Conservation (phyloP, 2,797 vertebrate species). For the Rhynchotus rufescens region DNA sequence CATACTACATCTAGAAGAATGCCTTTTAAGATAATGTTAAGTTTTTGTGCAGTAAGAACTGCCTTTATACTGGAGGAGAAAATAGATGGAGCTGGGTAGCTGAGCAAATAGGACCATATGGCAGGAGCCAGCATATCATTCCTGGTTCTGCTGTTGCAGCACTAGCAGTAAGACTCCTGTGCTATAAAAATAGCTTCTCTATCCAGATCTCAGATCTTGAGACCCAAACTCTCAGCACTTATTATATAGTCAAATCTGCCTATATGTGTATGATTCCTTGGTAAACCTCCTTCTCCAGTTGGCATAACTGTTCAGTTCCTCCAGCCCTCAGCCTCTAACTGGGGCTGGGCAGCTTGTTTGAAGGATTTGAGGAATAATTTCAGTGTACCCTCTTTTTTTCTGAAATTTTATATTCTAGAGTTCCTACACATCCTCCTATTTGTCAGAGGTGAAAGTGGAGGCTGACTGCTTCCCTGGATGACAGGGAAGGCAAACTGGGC, state of each 20-base stretch:
- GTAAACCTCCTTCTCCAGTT: background rate
- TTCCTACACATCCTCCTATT: background rate
- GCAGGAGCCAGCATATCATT: background rate
- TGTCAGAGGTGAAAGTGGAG: background rate
- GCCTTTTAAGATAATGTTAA: background rate
- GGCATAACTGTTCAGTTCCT: background rate
- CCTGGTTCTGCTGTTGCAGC: conserved; percentile 3
- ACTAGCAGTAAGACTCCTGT: background rate
- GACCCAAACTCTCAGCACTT: background rate
- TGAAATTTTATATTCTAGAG: background rate
- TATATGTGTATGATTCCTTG: background rate
- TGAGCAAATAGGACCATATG: conserved; percentile 51
- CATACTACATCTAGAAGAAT: background rate
- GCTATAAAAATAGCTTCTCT: background rate
- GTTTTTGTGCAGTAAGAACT: background rate
- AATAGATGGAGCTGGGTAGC: conserved; percentile 30
- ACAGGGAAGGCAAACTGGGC: background rate
- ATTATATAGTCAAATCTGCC: background rate
- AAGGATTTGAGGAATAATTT: conserved; percentile 1
- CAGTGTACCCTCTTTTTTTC: background rate
- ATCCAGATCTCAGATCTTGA: background rate
- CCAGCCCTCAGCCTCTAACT: background rate
- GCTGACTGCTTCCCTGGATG: background rate
- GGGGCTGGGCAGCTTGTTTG: background rate
- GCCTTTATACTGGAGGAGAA: background rate